These are phyloP conservation scores for Cichladusa arquata DNA, from an alignment of 2,113 vertebrate genomes.

Conservation along the genomic window DNA sequence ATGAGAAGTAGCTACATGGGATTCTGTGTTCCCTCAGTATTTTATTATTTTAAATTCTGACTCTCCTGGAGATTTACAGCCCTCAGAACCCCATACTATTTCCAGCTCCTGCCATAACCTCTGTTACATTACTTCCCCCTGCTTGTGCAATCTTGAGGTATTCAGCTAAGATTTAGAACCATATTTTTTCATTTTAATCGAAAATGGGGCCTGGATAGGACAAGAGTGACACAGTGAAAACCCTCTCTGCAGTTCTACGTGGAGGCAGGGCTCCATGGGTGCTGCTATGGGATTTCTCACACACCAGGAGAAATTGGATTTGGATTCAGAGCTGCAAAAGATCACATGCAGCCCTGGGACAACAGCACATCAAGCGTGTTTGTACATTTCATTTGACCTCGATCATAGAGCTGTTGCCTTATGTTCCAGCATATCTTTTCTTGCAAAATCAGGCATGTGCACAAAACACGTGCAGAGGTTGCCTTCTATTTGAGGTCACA, in stretches of 20 bases:
- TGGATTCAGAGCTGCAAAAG: background rate
- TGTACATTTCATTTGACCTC: rapidly evolving
- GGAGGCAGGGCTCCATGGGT: rapidly evolving
- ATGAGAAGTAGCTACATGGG: conserved; percentile 43
- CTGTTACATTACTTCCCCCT: conserved; percentile 13
- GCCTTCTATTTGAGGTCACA: background rate
- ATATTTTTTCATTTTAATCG: background rate
- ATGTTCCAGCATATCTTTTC: background rate
- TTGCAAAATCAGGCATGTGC: background rate
- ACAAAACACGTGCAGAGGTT: rapidly evolving
- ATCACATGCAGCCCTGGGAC: background rate
- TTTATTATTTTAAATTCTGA: background rate
- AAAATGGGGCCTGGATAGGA: background rate
- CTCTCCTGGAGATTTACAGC: conserved; percentile 55
- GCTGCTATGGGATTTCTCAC: background rate
- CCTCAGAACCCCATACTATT: conserved; percentile 28
- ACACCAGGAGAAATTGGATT: background rate
- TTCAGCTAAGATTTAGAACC: background rate
- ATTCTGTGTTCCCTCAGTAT: background rate
- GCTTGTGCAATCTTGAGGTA: background rate
- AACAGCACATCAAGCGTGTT: background rate
- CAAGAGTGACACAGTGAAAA: background rate
- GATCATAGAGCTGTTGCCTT: background rate
- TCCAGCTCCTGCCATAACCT: conserved; percentile 45
- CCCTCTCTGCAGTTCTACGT: rapidly evolving